These are phyloP conservation scores for Drosophila cardini DNA, from an alignment of 1,140 invertebrate species.

Conservation along the genomic window DNA sequence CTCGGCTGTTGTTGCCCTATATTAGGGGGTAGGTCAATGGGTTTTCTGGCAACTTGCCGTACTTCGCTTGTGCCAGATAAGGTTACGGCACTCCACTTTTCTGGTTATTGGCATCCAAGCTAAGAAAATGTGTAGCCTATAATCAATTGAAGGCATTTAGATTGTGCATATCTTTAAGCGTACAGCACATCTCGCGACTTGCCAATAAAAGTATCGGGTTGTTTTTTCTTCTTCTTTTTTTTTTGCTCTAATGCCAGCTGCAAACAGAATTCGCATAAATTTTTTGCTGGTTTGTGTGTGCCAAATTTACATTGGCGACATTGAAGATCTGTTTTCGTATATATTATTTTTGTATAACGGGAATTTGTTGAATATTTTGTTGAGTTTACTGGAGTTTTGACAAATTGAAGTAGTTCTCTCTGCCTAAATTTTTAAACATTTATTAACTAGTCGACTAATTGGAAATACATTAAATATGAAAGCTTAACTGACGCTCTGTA, in stretches of 20 bases:
- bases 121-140: conserved; percentile 27
- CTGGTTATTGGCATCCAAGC: conserved; percentile 45
- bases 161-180: conserved; percentile 40
- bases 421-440: too few species aligned
- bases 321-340: conserved; percentile 14
- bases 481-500: too few species aligned
- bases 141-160: conserved; percentile 42
- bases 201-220: conserved; percentile 40
- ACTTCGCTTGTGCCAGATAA: conserved; percentile 34
- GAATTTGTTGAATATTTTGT: too few species aligned
- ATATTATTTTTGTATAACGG: conserved; percentile 4
- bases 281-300: not conserved
- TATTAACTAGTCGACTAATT: too few species aligned
- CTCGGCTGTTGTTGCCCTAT: conserved; percentile 15
- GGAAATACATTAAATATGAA: too few species aligned
- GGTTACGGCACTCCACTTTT: conserved; percentile 44
- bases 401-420: too few species aligned
- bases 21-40: not conserved
- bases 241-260: not conserved
- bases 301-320: conserved; percentile 17
- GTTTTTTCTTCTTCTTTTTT: not conserved
- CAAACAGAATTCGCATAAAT: conserved; percentile 16
- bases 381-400: too few species aligned
- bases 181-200: conserved; percentile 12
- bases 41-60: conserved; percentile 35